Evolutionary conservation across 2,113 vertebrate species (phyloP).

Genomic region (Chrysemys picta): DNA sequence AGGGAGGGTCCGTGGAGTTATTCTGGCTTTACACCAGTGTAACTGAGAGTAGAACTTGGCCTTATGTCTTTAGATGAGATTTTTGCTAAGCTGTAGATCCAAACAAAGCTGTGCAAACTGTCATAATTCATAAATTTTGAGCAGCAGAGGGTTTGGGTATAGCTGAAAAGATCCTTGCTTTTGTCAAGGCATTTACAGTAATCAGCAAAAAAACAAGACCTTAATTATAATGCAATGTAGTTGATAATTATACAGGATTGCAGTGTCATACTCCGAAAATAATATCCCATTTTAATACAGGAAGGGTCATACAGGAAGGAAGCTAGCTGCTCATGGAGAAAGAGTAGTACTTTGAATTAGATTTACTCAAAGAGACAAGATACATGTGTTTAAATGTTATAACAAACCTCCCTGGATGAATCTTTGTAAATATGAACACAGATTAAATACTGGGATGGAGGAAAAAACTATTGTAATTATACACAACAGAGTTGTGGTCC

Average conservation of each 20-base stretch:
- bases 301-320: slow-evolving; percentile 17
- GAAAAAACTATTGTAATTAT: slow-evolving; percentile 73
- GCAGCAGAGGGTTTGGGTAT: neutral
- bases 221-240: slow-evolving; percentile 57
- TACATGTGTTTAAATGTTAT: slow-evolving; percentile 25
- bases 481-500: slow-evolving; percentile 78
- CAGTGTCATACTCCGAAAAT: slow-evolving; percentile 50
- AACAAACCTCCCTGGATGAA: slow-evolving; percentile 40
- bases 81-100: neutral
- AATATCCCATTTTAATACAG: slow-evolving; percentile 27
- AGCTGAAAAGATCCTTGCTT: neutral
- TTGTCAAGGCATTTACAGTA: slow-evolving; percentile 42
- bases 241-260: slow-evolving; percentile 61
- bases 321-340: neutral
- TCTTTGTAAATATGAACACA: slow-evolving; percentile 51
- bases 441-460: slow-evolving; percentile 40
- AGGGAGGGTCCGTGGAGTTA: neutral
- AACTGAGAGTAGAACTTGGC: neutral
- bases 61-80: neutral
- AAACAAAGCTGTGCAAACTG: neutral
- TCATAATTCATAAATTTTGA: slow-evolving; percentile 14
- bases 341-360: neutral
- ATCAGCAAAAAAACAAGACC: slow-evolving; percentile 61
- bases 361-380: neutral
- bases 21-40: neutral